These are phyloP conservation scores for Prionailurus viverrinus DNA, from an alignment of 2,113 vertebrate species.

Conservation along the genomic window DNA sequence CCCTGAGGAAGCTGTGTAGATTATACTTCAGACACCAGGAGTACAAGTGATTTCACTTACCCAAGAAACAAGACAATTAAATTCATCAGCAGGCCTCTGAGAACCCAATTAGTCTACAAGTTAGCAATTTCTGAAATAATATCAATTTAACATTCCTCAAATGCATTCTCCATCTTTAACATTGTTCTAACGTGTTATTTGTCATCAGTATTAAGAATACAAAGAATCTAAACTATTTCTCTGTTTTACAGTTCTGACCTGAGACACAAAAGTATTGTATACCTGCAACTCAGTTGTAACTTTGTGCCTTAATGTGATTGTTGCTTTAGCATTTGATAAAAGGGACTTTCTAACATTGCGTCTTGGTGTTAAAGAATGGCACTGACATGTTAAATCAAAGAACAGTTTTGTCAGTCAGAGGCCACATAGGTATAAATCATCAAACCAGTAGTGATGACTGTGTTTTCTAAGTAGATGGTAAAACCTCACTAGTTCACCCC, in stretches of 20 bases:
- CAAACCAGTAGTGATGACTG: background rate
- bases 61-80: conserved; percentile 26
- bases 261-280: background rate
- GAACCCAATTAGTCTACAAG: background rate
- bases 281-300: background rate
- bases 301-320: background rate
- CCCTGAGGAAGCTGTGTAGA: background rate
- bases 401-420: background rate
- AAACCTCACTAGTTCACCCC: background rate
- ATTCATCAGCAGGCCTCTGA: background rate
- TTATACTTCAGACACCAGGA: background rate
- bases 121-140: conserved; percentile 50
- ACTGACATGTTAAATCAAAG: background rate
- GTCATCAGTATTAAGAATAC: background rate
- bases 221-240: background rate
- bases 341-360: background rate
- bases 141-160: background rate
- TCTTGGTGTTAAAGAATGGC: background rate
- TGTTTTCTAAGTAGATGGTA: background rate
- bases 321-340: background rate
- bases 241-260: conserved; percentile 45
- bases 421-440: background rate
- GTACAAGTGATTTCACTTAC: conserved; percentile 40
- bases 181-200: conserved; percentile 21
- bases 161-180: background rate